phyloP scores from a whole-genome alignment of 92 coral and sea anemone species.

The Isaurus tuberculatus region DNA sequence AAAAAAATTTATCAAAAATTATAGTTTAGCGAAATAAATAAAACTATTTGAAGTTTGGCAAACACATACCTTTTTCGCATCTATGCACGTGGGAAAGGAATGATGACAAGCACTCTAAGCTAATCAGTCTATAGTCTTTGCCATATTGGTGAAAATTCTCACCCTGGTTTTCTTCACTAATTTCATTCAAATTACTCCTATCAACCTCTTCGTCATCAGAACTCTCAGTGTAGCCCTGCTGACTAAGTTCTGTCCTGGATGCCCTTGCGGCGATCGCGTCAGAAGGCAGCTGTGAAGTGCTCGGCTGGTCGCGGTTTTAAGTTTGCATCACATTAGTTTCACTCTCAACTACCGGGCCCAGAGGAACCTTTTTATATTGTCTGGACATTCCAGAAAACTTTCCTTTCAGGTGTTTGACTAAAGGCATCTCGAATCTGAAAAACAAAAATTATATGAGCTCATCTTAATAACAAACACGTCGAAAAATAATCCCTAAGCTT shows the following conservation, averaged over 20 bases:
- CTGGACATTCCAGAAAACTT: conserved; percentile 1
- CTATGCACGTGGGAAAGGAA: conserved; percentile 20
- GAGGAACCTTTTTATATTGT: background rate
- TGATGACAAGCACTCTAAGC: conserved; percentile 18
- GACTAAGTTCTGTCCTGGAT: conserved; percentile 24
- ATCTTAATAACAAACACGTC: background rate
- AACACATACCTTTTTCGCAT: conserved; percentile 15
- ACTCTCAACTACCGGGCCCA: background rate
- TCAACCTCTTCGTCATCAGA: conserved; percentile 14
- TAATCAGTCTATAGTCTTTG: conserved; percentile 7
- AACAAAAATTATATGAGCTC: no score
- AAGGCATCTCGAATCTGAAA: no score
- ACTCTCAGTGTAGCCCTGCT: conserved; percentile 13
- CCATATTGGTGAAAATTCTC: conserved; percentile 23
- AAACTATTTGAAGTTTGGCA: background rate
- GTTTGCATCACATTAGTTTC: background rate
- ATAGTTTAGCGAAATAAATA: conserved; percentile 7
- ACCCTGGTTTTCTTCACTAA: conserved; percentile 5
- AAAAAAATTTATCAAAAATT: no score
- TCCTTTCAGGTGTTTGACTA: no score
- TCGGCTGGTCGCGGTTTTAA: conserved; percentile 10
- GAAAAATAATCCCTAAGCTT: background rate
- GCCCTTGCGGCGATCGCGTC: conserved; percentile 17
- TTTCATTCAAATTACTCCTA: no score
- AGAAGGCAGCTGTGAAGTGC: background rate